Conservation (phyloP, 2,113 vertebrate species). For the Nansenia antarctica region DNA sequence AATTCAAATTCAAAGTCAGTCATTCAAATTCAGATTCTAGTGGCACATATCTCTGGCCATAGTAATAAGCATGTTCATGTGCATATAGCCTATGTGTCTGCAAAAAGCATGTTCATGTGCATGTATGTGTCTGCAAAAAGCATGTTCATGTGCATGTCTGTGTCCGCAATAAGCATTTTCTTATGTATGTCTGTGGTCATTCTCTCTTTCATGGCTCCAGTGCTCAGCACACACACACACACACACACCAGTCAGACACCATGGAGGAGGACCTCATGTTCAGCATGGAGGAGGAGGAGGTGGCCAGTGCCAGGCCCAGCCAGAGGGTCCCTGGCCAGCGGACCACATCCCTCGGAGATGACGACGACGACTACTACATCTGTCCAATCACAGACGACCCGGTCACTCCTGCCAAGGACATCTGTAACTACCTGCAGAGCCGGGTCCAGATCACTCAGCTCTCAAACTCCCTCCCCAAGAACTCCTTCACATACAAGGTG, state of each 20-base stretch:
- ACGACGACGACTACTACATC: conserved; percentile 85
- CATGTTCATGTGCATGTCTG: not conserved
- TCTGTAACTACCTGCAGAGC: conserved; percentile 74
- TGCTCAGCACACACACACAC: not conserved
- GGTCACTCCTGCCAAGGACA: conserved; percentile 65
- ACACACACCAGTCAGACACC: conserved; percentile 7
- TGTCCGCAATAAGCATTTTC: not conserved
- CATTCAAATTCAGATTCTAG: not conserved
- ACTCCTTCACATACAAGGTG: conserved; percentile 84
- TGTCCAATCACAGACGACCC: conserved; percentile 88
- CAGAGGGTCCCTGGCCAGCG: conserved; percentile 18
- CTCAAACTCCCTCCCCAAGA: conserved; percentile 80
- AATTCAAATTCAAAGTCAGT: no score
- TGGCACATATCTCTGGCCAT: not conserved
- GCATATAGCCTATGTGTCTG: not conserved
- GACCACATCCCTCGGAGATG: conserved; percentile 68
- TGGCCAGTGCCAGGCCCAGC: conserved; percentile 67
- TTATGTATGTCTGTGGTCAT: not conserved
- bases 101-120: not conserved
- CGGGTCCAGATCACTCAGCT: conserved; percentile 68
- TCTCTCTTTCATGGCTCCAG: not conserved
- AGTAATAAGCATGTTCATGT: not conserved
- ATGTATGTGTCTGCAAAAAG: not conserved
- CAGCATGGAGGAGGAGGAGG: conserved; percentile 92
- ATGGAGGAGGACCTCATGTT: conserved; percentile 99